phyloP scores from a whole-genome alignment of 2,888 invertebrate genomes.

The Spodoptera littoralis region DNA sequence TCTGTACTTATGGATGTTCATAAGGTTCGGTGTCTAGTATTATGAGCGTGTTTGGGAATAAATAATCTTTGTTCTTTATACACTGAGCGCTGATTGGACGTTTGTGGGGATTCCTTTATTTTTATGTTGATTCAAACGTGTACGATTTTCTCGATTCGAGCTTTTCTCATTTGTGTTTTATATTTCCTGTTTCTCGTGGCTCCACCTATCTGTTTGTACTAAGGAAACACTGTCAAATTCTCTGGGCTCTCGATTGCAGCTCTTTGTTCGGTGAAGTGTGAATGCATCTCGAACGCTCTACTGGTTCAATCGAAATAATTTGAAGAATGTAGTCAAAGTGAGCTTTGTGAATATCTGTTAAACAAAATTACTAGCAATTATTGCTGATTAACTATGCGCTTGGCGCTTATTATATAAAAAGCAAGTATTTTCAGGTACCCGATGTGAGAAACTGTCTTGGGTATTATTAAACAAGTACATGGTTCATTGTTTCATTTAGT shows the following conservation, averaged over 20 bases:
- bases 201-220: slow-evolving; percentile 7
- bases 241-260: slow-evolving; percentile 12
- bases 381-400: too few species aligned
- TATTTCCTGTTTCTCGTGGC: slow-evolving; percentile 14
- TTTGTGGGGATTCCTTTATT: slow-evolving; percentile 17
- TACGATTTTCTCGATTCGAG: slow-evolving; percentile 7
- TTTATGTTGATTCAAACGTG: not conserved
- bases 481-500: too few species aligned
- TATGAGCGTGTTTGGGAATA: slow-evolving; percentile 10
- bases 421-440: too few species aligned
- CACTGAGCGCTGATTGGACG: slow-evolving; percentile 15
- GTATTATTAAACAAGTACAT: too few species aligned
- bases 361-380: too few species aligned
- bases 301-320: slow-evolving; percentile 27
- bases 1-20: slow-evolving; percentile 21
- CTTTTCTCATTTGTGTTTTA: slow-evolving; percentile 10
- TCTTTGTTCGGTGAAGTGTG: slow-evolving; percentile 46
- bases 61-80: slow-evolving; percentile 15
- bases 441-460: too few species aligned
- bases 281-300: slow-evolving; percentile 28
- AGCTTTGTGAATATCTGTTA: slow-evolving; percentile 36
- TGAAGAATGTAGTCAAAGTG: slow-evolving; percentile 39
- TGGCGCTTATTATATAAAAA: too few species aligned
- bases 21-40: slow-evolving; percentile 19
- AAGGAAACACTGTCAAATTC: slow-evolving; percentile 25